Conservation (phyloP, 1,140 invertebrate genomes). For the Cyrtorhinus lividipennis region DNA sequence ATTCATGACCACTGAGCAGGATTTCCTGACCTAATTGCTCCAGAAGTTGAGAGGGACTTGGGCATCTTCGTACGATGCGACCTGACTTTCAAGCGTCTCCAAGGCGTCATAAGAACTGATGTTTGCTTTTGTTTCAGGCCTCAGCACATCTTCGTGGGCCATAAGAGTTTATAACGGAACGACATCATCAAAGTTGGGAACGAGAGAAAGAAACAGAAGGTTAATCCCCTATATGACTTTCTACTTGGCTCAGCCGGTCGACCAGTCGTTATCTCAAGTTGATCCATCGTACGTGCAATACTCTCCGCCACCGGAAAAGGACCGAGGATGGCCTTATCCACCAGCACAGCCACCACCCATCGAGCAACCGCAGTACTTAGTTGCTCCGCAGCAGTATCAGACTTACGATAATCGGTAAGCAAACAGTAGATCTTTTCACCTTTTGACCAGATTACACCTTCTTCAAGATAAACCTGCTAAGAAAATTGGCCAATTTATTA, state of each 20-base stretch:
- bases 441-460: too few relatives aligned
- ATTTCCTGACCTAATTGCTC: too few relatives aligned
- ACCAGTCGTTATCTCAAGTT: neutral
- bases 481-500: too few relatives aligned
- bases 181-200: neutral
- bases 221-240: constrained; percentile 68
- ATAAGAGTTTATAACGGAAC: neutral
- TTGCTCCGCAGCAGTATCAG: neutral
- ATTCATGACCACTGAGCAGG: too few relatives aligned
- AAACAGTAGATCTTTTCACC: too few relatives aligned
- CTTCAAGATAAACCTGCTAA: too few relatives aligned
- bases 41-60: too few relatives aligned
- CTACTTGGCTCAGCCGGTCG: constrained; percentile 43
- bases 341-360: neutral
- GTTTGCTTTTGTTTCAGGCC: neutral
- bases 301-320: neutral
- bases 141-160: neutral
- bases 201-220: constrained; percentile 50
- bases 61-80: too few relatives aligned
- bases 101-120: too few relatives aligned
- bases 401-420: neutral
- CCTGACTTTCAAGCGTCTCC: too few relatives aligned
- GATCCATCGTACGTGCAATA: neutral
- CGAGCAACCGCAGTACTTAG: neutral
- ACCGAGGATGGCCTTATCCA: neutral